Evolutionary conservation across 1,140 invertebrate genomes (phyloP).

Genomic region (Pinna nobilis): DNA sequence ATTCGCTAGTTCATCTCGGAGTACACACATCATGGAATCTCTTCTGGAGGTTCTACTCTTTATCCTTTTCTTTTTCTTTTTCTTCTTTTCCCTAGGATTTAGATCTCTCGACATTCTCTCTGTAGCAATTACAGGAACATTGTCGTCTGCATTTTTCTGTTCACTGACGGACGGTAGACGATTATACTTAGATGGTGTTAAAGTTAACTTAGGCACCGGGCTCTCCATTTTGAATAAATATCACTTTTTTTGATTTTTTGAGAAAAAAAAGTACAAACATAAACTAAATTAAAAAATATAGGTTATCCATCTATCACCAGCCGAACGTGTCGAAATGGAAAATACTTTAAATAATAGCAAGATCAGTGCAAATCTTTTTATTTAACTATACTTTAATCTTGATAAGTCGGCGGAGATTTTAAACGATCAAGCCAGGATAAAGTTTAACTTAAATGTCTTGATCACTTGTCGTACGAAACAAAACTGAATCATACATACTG

Average conservation of each 20-base stretch:
- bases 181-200: slow-evolving; percentile 6
- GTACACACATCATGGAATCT: slow-evolving; percentile 35
- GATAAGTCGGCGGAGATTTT: slow-evolving; percentile 20
- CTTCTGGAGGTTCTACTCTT: slow-evolving; percentile 14
- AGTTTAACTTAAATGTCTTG: too few relatives aligned
- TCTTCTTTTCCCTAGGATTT: background rate
- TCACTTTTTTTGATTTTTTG: background rate
- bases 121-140: background rate
- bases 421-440: too few relatives aligned
- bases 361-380: slow-evolving; percentile 17
- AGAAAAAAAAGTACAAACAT: background rate
- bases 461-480: too few relatives aligned
- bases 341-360: background rate
- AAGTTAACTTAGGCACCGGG: slow-evolving; percentile 8
- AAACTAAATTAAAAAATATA: background rate
- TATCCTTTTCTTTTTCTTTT: background rate
- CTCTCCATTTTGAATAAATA: background rate
- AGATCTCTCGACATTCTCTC: background rate
- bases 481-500: too few relatives aligned
- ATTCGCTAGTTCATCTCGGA: slow-evolving; percentile 37
- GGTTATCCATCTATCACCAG: background rate
- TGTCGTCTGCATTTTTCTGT: background rate
- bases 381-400: slow-evolving; percentile 4
- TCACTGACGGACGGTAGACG: slow-evolving; percentile 1
- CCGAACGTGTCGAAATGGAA: background rate